phyloP scores from a whole-genome alignment of 2,797 vertebrate species.

The Martes flavigula region DNA sequence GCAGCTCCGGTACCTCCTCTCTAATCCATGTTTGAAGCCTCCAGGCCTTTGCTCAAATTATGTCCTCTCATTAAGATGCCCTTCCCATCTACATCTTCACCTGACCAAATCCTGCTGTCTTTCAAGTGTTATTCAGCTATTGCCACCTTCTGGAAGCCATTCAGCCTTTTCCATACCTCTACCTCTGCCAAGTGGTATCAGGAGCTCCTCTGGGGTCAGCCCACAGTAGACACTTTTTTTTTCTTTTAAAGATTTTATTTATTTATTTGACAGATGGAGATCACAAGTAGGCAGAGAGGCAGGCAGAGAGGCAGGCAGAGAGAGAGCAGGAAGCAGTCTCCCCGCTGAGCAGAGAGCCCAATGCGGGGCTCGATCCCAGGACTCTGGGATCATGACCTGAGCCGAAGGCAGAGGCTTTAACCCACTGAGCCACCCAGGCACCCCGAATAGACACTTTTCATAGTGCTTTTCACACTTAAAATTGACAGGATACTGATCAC shows the following conservation, averaged over 20 bases:
- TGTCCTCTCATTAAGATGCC: background rate
- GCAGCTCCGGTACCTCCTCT: background rate
- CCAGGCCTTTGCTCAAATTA: background rate
- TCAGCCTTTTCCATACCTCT: background rate
- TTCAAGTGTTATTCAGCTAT: background rate
- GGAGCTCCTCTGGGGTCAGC: background rate
- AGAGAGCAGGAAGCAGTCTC: too few relatives aligned
- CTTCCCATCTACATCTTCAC: background rate
- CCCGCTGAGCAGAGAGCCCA: too few relatives aligned
- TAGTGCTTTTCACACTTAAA: constrained; percentile 2
- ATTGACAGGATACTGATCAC: background rate
- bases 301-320: too few relatives aligned
- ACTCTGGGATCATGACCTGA: too few relatives aligned
- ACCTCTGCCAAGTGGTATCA: background rate
- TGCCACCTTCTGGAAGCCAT: background rate
- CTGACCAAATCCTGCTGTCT: background rate
- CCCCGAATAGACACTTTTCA: background rate
- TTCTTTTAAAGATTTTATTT: too few relatives aligned
- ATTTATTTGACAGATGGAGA: too few relatives aligned
- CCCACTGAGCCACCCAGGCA: too few relatives aligned
- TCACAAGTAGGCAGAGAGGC: too few relatives aligned
- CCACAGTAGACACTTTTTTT: background rate
- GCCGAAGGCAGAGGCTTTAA: too few relatives aligned
- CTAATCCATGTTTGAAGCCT: background rate
- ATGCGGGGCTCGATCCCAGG: too few relatives aligned